Evolutionary conservation across 1,140 invertebrate species (phyloP), one percentile per base, ranked within the genome.

Genomic region (Eupeodes corollae): DNA sequence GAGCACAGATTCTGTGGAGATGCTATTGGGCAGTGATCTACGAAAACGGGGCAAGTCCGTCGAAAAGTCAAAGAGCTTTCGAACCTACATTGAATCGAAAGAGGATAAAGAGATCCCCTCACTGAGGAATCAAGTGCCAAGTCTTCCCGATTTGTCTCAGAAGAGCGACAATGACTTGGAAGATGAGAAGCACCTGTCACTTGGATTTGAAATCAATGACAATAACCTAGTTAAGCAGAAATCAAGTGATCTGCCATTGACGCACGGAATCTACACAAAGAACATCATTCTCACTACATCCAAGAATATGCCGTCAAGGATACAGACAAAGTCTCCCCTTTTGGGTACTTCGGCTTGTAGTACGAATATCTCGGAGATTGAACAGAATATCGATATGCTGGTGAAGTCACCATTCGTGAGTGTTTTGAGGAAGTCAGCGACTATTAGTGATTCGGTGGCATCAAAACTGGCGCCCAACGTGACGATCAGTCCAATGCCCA

Each of bases 21-120:
- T 26, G 3, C 8, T 26, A 26, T 26, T 26, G 8, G 21, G 21
- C 3, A 26, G 21, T 26, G 21, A 26, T 10, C 18, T 18, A 2
- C 3, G 31, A 42, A 62, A 67, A 51, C 59, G 64, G 33, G 55
- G 70, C 46, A 76, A 73, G 56, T 72, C 74, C 16, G 73, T 81
- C 33, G 72, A 77, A 15, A 82, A 82, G 58, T 79, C 79, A 6
- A 75, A 79, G 43, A 82, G 79, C 58, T 82, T 82, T 55, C 74
- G 79, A 50, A 72, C 73, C 45, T 74, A 75, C 31, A 72, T 72
- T 26, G 73, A 76, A 6, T 60, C 68, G 21, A 42, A 48, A 1
- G 49, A 52, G 2, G 42, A 37, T 5, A 18, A 33, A 12, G 43
- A 11, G 14, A 48, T 52, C 2, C 35, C 42, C 1, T 14, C 52